A percentile compares a stretch with the other conserved stretches of the same genome.
Conservation (phyloP, 2,797 vertebrate genomes). For the Pelodytes ibericus region DNA sequence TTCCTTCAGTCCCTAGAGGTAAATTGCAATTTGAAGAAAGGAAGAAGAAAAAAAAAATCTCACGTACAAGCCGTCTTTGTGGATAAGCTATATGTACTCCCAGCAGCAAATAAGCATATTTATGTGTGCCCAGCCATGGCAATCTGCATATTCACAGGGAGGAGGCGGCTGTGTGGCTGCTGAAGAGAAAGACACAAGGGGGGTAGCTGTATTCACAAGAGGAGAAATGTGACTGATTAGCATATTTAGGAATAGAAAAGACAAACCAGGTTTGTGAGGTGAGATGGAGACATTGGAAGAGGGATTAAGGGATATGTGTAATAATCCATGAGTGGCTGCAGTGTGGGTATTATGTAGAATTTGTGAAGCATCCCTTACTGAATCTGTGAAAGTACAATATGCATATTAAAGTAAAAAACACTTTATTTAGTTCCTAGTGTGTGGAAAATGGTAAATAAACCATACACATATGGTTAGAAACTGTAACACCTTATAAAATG, state of each 20-base stretch:
- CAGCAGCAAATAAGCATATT: conserved; percentile 50
- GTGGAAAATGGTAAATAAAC: no score
- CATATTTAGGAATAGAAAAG: conserved; percentile 40
- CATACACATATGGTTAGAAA: no score
- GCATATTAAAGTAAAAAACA: no score
- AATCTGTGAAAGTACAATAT: no score
- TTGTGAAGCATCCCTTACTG: no score
- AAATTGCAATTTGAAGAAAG: conserved; percentile 1
- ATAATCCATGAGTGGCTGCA: not conserved
- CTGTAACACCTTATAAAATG: no score
- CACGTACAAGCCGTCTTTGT: conserved; percentile 21
- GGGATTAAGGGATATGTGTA: not conserved
- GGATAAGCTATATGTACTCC: conserved; percentile 4
- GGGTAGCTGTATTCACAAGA: conserved; percentile 47
- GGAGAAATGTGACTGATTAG: conserved; percentile 44
- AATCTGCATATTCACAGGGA: conserved; percentile 51
- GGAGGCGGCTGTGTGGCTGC: conserved; percentile 23
- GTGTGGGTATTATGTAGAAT: no score
- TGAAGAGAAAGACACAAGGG: conserved; percentile 26
- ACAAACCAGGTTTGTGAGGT: conserved; percentile 28
- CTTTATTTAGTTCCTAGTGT: no score
- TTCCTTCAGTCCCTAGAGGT: not conserved
- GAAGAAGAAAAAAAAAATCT: not conserved
- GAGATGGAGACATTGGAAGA: not conserved
- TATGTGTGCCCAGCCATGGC: conserved; percentile 29